Evolutionary conservation across 2,113 vertebrate genomes (phyloP).

Genomic region (Elephas maximus): DNA sequence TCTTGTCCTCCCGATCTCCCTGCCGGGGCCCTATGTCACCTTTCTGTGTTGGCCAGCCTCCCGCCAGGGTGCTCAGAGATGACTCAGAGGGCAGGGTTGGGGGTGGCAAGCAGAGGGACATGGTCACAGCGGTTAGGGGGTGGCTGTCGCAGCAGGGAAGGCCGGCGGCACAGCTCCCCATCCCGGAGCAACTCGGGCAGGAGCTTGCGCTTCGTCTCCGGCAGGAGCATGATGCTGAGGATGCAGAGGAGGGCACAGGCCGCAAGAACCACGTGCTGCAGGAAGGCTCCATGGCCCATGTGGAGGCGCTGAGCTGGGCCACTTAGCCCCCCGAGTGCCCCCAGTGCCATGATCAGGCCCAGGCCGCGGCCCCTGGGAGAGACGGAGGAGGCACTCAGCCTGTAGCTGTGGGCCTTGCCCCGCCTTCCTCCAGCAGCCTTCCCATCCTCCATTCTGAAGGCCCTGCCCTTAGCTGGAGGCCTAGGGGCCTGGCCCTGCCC

Average conservation of each 20-base stretch:
- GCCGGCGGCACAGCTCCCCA: constrained; percentile 93
- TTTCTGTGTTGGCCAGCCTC: constrained; percentile 58
- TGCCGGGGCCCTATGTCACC: constrained; percentile 31
- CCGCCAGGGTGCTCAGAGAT: constrained; percentile 78
- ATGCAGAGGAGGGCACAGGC: constrained; percentile 94
- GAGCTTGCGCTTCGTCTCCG: constrained; percentile 94
- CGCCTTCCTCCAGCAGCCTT: neutral
- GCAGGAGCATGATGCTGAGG: constrained; percentile 95
- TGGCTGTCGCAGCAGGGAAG: constrained; percentile 88
- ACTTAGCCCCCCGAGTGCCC: constrained; percentile 93
- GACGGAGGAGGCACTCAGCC: constrained; percentile 24
- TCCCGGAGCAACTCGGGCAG: constrained; percentile 93
- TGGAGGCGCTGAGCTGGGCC: constrained; percentile 93
- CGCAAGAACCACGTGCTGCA: constrained; percentile 94
- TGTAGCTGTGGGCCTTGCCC: neutral
- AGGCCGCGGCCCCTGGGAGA: constrained; percentile 90
- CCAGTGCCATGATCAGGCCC: constrained; percentile 91
- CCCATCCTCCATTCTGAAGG: neutral
- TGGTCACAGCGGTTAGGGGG: constrained; percentile 88
- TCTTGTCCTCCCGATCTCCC: neutral
- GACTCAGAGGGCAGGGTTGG: constrained; percentile 90
- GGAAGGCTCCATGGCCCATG: constrained; percentile 95
- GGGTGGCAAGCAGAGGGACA: constrained; percentile 94
- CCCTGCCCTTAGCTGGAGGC: neutral
- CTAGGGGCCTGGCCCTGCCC: neutral